A percentile compares a stretch with the other conserved stretches of the same genome.
phyloP scores from a whole-genome alignment of 2,113 vertebrate genomes.

The Oncorhynchus masou region DNA sequence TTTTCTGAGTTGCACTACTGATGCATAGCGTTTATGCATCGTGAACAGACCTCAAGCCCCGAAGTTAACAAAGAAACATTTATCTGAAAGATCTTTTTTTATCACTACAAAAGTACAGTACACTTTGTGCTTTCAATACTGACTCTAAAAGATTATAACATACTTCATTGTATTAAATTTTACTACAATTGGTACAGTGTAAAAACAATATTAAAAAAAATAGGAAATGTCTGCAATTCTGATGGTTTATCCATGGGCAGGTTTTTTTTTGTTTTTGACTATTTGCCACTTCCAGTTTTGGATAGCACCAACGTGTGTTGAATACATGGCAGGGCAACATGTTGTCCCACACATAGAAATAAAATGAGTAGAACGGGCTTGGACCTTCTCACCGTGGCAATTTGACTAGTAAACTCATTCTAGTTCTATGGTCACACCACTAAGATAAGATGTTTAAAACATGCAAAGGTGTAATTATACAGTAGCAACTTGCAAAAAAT shows the following conservation, averaged over 20 bases:
- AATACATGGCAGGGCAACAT: too few relatives aligned
- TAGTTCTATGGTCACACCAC: slow-evolving; percentile 54
- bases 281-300: too few relatives aligned
- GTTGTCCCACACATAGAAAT: too few relatives aligned
- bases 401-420: slow-evolving; percentile 31
- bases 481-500: slow-evolving; percentile 48
- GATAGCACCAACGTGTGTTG: too few relatives aligned
- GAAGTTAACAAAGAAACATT: slow-evolving; percentile 50
- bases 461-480: slow-evolving; percentile 43
- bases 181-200: slow-evolving; percentile 27
- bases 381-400: slow-evolving; percentile 38
- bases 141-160: slow-evolving; percentile 48
- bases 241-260: too few relatives aligned
- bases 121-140: too few relatives aligned
- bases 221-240: slow-evolving; percentile 21
- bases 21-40: slow-evolving; percentile 69
- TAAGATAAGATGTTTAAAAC: slow-evolving; percentile 50
- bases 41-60: slow-evolving; percentile 71
- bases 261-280: too few relatives aligned
- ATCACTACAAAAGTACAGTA: slow-evolving; percentile 14
- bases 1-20: slow-evolving; percentile 60
- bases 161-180: slow-evolving; percentile 25
- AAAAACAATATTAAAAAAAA: slow-evolving; percentile 16
- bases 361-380: slow-evolving; percentile 33
- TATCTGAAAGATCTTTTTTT: slow-evolving; percentile 35